These are phyloP conservation scores for Pogonomyrmex californicus DNA, from an alignment of 1,140 invertebrate species.

Conservation along the genomic window DNA sequence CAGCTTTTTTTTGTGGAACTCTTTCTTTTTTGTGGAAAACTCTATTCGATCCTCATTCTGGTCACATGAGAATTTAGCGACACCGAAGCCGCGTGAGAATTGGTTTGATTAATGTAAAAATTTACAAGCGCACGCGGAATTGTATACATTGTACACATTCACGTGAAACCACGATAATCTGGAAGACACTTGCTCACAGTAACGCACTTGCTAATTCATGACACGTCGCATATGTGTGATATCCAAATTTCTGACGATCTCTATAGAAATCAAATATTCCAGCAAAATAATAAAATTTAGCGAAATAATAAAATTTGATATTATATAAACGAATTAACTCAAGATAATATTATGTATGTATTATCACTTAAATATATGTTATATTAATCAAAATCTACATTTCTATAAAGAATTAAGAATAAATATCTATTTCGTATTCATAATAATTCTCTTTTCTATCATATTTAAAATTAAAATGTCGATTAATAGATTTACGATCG, in stretches of 20 bases:
- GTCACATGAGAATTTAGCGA: constrained; percentile 42
- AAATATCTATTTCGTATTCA: background rate
- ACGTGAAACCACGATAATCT: background rate
- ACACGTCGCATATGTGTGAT: background rate
- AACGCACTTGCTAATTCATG: constrained; percentile 1
- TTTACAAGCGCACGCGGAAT: constrained; percentile 27
- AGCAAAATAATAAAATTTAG: background rate
- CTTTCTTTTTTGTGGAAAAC: constrained; percentile 9
- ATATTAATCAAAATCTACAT: background rate
- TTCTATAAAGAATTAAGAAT: background rate
- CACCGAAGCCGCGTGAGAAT: constrained; percentile 53
- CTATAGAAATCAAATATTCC: background rate
- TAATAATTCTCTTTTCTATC: background rate
- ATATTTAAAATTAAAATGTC: background rate
- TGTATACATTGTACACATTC: background rate
- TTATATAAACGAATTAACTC: background rate
- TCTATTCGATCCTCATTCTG: background rate
- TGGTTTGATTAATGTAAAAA: constrained; percentile 42
- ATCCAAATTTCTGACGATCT: background rate
- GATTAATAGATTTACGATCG: background rate
- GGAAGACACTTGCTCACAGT: background rate
- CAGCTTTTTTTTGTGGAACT: background rate
- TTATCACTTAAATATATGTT: constrained; percentile 4
- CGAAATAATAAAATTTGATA: background rate
- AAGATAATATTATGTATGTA: background rate